Percentiles rank a stretch among this genome's conserved stretches.
Evolutionary conservation across 2,113 vertebrate genomes (phyloP).

Genomic region (Pelvicachromis taeniatus): DNA sequence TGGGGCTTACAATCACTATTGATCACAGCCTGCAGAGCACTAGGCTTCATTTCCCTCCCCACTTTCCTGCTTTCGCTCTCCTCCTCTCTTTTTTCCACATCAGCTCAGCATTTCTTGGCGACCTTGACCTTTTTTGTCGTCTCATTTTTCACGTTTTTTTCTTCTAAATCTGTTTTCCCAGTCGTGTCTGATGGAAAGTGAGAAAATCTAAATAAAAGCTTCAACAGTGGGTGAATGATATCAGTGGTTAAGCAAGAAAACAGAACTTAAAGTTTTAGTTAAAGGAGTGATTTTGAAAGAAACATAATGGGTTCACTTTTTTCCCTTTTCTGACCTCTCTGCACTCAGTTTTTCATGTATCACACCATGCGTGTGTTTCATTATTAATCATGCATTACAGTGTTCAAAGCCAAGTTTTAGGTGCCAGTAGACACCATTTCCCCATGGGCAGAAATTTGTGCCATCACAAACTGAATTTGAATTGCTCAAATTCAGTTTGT

Average conservation of each 20-base stretch:
- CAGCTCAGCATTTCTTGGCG: background rate
- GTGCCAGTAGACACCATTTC: background rate
- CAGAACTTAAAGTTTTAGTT: background rate
- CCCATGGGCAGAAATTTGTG: too few species aligned
- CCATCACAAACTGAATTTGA: too few species aligned
- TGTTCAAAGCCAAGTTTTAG: background rate
- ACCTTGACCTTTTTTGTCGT: background rate
- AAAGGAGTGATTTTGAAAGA: background rate
- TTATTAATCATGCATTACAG: background rate
- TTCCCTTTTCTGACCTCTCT: background rate
- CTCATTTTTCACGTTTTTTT: background rate
- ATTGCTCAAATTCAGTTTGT: too few species aligned
- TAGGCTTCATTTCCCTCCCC: background rate
- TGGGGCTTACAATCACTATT: constrained; percentile 27
- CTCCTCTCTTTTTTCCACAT: background rate
- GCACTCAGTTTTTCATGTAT: background rate
- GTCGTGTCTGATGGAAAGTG: background rate
- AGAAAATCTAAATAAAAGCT: fast-evolving
- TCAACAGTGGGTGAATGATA: background rate
- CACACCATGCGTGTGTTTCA: background rate
- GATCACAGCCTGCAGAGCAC: constrained; percentile 7
- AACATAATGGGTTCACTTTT: background rate
- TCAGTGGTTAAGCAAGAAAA: background rate
- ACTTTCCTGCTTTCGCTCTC: background rate
- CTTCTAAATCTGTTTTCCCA: background rate